These are phyloP conservation scores for Aleadryas rufinucha DNA, from an alignment of 2,113 vertebrate genomes.

Conservation along the genomic window DNA sequence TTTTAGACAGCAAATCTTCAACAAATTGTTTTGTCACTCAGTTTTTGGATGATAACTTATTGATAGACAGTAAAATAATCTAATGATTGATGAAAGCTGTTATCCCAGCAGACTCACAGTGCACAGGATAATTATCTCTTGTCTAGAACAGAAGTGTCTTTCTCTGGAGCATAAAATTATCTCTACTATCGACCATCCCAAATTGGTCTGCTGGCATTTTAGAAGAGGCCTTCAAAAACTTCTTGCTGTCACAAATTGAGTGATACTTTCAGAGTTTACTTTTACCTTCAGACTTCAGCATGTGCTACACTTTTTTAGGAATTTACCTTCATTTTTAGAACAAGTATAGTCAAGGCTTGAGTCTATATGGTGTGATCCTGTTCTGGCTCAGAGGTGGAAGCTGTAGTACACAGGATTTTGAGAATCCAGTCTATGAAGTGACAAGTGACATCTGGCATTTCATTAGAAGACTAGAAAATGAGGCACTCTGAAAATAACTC, in stretches of 20 bases:
- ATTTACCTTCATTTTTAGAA: background rate
- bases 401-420: background rate
- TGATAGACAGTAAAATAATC: background rate
- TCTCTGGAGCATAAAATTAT: background rate
- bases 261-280: background rate
- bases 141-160: background rate
- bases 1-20: background rate
- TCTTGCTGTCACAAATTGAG: background rate
- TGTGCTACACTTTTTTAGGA: background rate
- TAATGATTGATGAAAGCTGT: background rate
- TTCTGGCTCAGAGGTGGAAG: background rate
- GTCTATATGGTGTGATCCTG: background rate
- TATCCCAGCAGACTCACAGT: background rate
- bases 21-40: background rate
- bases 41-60: background rate
- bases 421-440: background rate
- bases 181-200: fast-evolving
- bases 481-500: background rate
- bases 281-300: background rate
- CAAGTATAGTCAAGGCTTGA: background rate
- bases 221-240: background rate
- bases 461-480: background rate
- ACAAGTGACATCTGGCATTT: background rate
- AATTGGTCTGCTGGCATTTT: background rate
- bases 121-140: background rate